Evolutionary conservation across 2,888 invertebrate species (phyloP).

Genomic region (Plebejus anna): DNA sequence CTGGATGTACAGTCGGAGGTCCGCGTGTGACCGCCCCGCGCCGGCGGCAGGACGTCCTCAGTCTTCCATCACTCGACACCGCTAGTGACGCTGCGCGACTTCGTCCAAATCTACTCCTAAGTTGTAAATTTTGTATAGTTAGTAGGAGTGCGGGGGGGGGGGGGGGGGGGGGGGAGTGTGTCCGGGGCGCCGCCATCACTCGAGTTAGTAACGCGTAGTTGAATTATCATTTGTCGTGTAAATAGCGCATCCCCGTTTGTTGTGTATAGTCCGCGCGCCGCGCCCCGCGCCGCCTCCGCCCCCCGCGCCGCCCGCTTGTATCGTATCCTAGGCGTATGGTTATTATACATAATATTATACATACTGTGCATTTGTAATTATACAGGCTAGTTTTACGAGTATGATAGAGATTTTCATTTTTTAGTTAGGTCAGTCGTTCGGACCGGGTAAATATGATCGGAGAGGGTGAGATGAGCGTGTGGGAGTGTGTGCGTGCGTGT

Average conservation of each 20-base stretch:
- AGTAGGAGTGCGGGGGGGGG: constrained; percentile 37
- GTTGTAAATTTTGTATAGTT: constrained; percentile 59
- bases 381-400: constrained; percentile 71
- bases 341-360: constrained; percentile 68
- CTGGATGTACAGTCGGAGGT: constrained; percentile 30
- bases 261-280: constrained; percentile 35
- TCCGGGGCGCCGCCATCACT: constrained; percentile 42
- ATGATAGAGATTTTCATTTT: constrained; percentile 65
- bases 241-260: constrained; percentile 40
- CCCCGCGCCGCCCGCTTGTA: constrained; percentile 53
- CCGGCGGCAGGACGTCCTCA: constrained; percentile 51
- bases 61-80: constrained; percentile 60
- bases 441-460: constrained; percentile 47
- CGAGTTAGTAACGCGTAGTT: constrained; percentile 54
- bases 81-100: constrained; percentile 50
- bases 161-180: background rate
- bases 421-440: constrained; percentile 52
- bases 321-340: constrained; percentile 70
- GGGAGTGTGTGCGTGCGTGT: constrained; percentile 38
- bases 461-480: constrained; percentile 34
- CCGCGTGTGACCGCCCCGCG: constrained; percentile 36
- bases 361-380: constrained; percentile 77
- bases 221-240: constrained; percentile 46
- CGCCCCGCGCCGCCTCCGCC: constrained; percentile 15
- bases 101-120: constrained; percentile 62